Conservation (phyloP, 2,113 vertebrate species). For the Spheniscus mendiculus region DNA sequence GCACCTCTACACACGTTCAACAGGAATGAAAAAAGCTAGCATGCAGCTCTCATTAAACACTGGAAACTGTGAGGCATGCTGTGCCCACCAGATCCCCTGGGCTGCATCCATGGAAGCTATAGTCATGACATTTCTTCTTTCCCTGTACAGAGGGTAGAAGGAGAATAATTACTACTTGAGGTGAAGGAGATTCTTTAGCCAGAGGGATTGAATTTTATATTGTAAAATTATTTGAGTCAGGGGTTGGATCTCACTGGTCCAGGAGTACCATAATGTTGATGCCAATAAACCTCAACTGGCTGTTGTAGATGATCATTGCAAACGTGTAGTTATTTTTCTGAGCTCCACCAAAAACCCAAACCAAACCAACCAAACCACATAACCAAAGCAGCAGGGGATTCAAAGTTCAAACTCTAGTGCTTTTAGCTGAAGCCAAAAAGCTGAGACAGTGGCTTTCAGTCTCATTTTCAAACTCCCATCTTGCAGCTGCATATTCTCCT, state of each 20-base stretch:
- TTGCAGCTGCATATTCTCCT: background rate
- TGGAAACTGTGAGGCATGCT: background rate
- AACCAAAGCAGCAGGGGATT: background rate
- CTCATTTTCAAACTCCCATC: background rate
- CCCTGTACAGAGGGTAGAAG: background rate
- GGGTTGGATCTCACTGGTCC: background rate
- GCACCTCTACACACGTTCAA: background rate
- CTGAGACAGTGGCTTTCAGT: background rate
- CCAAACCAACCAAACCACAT: background rate
- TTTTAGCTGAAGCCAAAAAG: background rate
- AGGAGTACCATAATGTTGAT: background rate
- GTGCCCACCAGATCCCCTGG: background rate
- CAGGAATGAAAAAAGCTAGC: background rate
- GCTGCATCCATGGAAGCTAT: background rate
- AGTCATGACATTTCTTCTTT: background rate
- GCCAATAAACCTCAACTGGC: background rate
- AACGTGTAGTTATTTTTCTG: background rate
- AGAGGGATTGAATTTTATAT: background rate
- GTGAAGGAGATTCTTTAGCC: background rate
- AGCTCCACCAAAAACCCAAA: background rate
- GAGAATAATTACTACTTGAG: background rate
- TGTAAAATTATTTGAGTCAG: background rate
- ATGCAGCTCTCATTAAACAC: background rate
- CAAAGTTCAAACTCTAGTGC: background rate
- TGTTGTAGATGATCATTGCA: background rate